Evolutionary conservation across 2,113 vertebrate species (phyloP).

Genomic region (Xyrauchen texanus): DNA sequence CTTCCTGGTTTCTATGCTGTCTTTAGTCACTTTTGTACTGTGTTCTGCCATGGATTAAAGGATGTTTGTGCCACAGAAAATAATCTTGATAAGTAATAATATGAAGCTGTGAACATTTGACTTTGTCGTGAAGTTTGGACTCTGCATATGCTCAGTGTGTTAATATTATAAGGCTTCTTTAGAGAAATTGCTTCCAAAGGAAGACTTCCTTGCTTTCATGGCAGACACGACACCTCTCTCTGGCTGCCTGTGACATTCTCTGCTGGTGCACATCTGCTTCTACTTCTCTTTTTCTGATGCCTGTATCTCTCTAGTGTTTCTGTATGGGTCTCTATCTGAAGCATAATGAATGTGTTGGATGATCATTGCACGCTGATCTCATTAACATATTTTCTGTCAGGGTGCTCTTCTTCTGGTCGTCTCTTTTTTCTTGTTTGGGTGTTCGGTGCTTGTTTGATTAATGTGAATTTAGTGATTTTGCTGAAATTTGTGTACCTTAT

Average conservation of each 20-base stretch:
- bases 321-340: conserved; percentile 32
- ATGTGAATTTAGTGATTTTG: conserved; percentile 30
- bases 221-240: conserved; percentile 48
- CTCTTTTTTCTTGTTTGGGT: conserved; percentile 9
- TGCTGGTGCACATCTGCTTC: conserved; percentile 50
- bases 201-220: conserved; percentile 61
- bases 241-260: conserved; percentile 58
- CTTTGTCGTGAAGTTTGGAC: background rate
- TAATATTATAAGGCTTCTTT: no score
- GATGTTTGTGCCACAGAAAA: conserved; percentile 9
- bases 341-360: conserved; percentile 40
- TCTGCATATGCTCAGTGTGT: background rate
- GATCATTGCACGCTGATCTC: conserved; percentile 54
- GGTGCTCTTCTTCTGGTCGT: conserved; percentile 16
- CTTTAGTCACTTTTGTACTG: conserved; percentile 52
- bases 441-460: conserved; percentile 42
- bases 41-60: conserved; percentile 68
- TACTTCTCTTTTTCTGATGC: conserved; percentile 47
- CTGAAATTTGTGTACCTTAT: background rate
- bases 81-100: background rate
- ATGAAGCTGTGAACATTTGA: background rate
- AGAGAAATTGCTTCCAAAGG: background rate
- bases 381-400: conserved; percentile 24
- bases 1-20: conserved; percentile 50
- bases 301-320: conserved; percentile 46